These are phyloP conservation scores for Theretra japonica DNA, from an alignment of 2,888 invertebrate species.

Conservation along the genomic window DNA sequence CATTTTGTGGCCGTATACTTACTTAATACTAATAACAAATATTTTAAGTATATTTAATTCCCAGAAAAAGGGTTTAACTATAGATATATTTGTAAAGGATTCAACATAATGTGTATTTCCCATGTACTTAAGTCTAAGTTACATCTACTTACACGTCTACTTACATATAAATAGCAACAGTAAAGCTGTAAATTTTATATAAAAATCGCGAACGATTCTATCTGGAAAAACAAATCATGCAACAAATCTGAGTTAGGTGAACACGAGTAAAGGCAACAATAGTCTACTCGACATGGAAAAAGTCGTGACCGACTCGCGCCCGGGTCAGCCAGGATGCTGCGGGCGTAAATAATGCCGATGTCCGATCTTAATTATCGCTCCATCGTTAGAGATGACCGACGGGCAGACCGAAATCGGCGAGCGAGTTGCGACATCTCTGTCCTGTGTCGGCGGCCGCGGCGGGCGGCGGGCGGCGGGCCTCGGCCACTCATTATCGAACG, in stretches of 20 bases:
- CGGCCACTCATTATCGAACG: slow-evolving; percentile 69
- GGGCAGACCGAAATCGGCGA: slow-evolving; percentile 77
- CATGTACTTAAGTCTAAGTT: no score
- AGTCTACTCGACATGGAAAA: slow-evolving; percentile 75
- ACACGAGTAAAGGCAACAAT: slow-evolving; percentile 74
- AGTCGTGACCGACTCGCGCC: slow-evolving; percentile 78
- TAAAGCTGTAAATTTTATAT: neutral
- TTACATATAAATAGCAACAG: slow-evolving; percentile 14
- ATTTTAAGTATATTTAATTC: no score
- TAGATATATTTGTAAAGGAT: no score
- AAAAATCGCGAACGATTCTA: slow-evolving; percentile 15
- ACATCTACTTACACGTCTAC: no score
- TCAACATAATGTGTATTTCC: no score
- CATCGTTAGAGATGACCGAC: slow-evolving; percentile 83
- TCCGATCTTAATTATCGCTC: slow-evolving; percentile 83
- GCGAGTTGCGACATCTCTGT: slow-evolving; percentile 71
- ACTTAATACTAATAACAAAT: no score
- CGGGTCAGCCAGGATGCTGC: slow-evolving; percentile 77
- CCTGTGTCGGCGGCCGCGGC: slow-evolving; percentile 60
- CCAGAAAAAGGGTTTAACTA: no score
- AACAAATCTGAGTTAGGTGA: slow-evolving; percentile 60
- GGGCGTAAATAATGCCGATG: slow-evolving; percentile 82
- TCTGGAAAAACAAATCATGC: slow-evolving; percentile 38
- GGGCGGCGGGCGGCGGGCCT: slow-evolving; percentile 34
- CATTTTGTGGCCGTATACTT: no score